phyloP scores from a whole-genome alignment of 2,113 vertebrate genomes.

The Sphaerodactylus townsendi region DNA sequence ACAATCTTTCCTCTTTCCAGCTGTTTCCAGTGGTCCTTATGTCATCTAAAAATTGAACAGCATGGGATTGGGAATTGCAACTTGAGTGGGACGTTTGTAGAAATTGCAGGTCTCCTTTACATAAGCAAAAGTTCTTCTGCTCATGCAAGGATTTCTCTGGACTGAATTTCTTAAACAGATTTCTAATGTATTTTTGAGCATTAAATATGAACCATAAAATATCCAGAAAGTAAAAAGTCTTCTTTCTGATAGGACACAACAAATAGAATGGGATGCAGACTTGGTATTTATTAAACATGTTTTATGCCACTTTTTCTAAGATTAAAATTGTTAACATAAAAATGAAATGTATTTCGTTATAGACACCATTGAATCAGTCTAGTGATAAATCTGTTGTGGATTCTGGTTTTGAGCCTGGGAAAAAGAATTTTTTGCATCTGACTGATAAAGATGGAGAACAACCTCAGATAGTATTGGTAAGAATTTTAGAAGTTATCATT shows the following conservation, averaged over 20 bases:
- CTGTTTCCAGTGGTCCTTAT: no score
- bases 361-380: slow-evolving; percentile 87
- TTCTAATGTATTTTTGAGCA: not conserved
- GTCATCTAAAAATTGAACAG: no score
- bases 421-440: slow-evolving; percentile 94
- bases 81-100: no score
- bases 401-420: slow-evolving; percentile 92
- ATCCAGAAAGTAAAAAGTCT: not conserved
- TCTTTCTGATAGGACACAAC: not conserved
- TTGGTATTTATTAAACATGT: not conserved
- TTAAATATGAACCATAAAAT: not conserved
- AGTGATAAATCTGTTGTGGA: slow-evolving; percentile 90
- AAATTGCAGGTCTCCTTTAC: no score
- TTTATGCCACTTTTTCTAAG: not conserved
- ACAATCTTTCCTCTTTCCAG: no score
- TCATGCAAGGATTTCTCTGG: no score
- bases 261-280: not conserved
- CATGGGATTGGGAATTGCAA: no score
- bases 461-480: slow-evolving; percentile 88
- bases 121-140: no score
- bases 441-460: slow-evolving; percentile 96
- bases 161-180: not conserved
- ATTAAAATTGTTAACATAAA: not conserved
- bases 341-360: slow-evolving; percentile 17
- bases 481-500: slow-evolving; percentile 27